Evolutionary conservation across 1,140 invertebrate species (phyloP).

Genomic region (Bursaphelenchus mucronatus): DNA sequence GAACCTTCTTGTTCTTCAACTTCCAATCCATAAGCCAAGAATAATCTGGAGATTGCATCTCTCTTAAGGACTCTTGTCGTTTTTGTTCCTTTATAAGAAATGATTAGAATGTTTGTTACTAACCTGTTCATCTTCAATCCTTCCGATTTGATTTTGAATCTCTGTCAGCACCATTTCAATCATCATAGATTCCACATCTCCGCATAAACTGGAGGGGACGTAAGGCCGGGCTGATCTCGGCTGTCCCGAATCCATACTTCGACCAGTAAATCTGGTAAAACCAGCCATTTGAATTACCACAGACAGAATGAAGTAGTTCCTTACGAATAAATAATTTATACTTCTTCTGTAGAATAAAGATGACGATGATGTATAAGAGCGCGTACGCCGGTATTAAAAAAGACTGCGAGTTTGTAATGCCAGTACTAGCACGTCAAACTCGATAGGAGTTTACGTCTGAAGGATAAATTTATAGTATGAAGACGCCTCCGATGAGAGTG

Average conservation of each 20-base stretch:
- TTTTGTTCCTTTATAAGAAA: conserved; percentile 30
- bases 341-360: too few relatives aligned
- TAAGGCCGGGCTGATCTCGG: conserved; percentile 38
- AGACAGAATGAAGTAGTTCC: too few relatives aligned
- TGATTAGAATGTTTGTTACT: conserved; percentile 5
- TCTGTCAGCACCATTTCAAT: conserved; percentile 30
- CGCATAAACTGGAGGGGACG: conserved; percentile 27
- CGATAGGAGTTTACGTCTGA: too few relatives aligned
- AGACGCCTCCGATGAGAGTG: too few relatives aligned
- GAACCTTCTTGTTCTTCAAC: conserved; percentile 35
- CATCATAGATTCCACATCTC: conserved; percentile 37
- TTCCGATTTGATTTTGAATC: conserved; percentile 30
- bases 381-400: too few relatives aligned
- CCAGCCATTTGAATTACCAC: background rate
- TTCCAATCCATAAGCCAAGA: conserved; percentile 42
- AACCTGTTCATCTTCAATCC: conserved; percentile 33
- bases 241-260: conserved; percentile 11
- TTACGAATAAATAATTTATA: too few relatives aligned
- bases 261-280: conserved; percentile 1
- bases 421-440: too few relatives aligned
- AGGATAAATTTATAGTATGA: too few relatives aligned
- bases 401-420: too few relatives aligned
- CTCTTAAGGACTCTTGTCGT: conserved; percentile 27
- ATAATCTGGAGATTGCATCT: conserved; percentile 29
- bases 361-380: too few relatives aligned